phyloP scores from a whole-genome alignment of 2,888 invertebrate genomes.

The Mythimna pallens region DNA sequence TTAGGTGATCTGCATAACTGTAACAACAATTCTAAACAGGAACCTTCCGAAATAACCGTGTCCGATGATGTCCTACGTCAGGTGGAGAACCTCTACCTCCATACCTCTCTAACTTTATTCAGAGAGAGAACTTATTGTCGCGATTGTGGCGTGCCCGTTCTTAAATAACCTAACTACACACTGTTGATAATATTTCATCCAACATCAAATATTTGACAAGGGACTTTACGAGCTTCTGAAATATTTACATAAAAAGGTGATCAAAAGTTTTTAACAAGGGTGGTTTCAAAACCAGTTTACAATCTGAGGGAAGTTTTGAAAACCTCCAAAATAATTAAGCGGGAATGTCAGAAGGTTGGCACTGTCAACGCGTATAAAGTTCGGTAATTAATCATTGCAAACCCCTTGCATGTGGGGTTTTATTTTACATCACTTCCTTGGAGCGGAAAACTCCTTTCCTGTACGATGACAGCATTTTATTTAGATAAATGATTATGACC shows the following conservation, averaged over 20 bases:
- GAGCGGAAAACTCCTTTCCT: constrained; percentile 61
- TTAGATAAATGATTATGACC: constrained; percentile 17
- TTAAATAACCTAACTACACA: constrained; percentile 18
- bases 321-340: constrained; percentile 65
- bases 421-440: constrained; percentile 68
- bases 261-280: constrained; percentile 57
- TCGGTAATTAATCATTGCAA: constrained; percentile 70
- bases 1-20: too few species aligned
- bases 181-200: constrained; percentile 46
- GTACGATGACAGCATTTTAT: constrained; percentile 29
- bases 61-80: too few species aligned
- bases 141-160: background rate
- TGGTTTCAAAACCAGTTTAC: constrained; percentile 46
- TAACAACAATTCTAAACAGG: too few species aligned
- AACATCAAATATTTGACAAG: constrained; percentile 55
- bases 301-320: constrained; percentile 62
- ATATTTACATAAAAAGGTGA: constrained; percentile 64
- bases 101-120: too few species aligned
- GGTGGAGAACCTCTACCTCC: too few species aligned
- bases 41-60: too few species aligned
- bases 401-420: constrained; percentile 60
- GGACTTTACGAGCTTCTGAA: constrained; percentile 42
- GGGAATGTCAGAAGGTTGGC: constrained; percentile 54
- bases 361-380: constrained; percentile 68
- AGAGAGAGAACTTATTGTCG: too few species aligned